phyloP scores from a whole-genome alignment of 1,140 invertebrate genomes.

The Thaumatotibia leucotreta region DNA sequence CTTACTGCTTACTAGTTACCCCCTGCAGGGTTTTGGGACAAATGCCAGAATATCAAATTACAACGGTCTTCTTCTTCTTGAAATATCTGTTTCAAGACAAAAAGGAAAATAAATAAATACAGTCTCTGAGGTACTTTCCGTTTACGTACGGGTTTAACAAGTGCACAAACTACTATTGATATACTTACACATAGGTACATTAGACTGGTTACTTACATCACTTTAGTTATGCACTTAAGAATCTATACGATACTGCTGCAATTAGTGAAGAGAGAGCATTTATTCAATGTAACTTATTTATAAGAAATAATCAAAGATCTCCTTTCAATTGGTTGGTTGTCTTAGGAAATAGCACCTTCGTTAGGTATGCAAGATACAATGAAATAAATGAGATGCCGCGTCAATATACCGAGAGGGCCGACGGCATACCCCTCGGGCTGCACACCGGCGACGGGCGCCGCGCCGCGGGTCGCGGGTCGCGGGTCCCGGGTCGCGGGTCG shows the following conservation, averaged over 20 bases:
- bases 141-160: neutral
- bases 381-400: too few species aligned
- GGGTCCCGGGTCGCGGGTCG: neutral
- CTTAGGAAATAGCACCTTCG: too few species aligned
- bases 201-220: neutral
- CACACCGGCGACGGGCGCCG: neutral
- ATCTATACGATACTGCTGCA: too few species aligned
- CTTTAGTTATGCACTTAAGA: too few species aligned
- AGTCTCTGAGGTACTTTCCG: neutral
- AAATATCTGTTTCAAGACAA: neutral
- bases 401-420: too few species aligned
- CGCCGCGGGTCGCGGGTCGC: neutral
- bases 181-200: neutral
- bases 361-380: too few species aligned
- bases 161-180: neutral
- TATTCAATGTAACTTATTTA: too few species aligned
- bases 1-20: neutral
- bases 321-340: too few species aligned
- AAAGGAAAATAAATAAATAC: neutral
- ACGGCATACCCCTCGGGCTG: neutral
- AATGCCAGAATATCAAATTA: neutral
- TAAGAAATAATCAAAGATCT: too few species aligned
- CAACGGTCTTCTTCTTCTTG: neutral
- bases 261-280: too few species aligned
- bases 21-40: neutral